A percentile compares a stretch with the other conserved stretches of the same genome.
phyloP scores from a whole-genome alignment of 2,797 vertebrate species.

The Pteronotus mesoamericanus region DNA sequence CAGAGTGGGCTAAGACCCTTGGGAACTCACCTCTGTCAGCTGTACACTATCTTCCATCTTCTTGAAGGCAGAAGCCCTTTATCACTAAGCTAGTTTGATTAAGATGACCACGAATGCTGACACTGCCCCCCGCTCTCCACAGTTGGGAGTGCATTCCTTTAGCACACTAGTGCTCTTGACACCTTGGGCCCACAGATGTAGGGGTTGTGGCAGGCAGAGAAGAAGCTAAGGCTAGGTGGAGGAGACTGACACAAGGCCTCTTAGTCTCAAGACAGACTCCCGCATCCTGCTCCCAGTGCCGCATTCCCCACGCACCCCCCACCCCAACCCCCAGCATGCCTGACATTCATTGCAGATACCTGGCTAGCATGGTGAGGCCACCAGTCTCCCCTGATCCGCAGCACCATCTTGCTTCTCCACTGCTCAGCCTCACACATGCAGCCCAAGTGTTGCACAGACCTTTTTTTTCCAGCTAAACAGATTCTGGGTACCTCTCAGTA shows the following conservation, averaged over 20 bases:
- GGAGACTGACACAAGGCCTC: not conserved
- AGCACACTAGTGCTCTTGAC: not conserved
- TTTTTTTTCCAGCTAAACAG: not conserved
- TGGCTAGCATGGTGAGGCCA: not conserved
- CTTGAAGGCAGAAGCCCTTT: not conserved
- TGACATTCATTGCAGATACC: not conserved
- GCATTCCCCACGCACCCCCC: rapidly evolving
- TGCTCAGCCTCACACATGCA: not conserved
- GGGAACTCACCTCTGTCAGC: not conserved
- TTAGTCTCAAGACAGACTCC: not conserved
- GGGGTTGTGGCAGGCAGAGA: not conserved
- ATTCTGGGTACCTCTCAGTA: not conserved
- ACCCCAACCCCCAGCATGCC: not conserved
- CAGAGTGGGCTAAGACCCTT: not conserved
- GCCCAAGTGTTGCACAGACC: slow-evolving; percentile 17
- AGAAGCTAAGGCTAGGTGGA: not conserved
- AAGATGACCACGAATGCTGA: not conserved
- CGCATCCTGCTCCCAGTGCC: not conserved
- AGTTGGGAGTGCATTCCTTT: not conserved
- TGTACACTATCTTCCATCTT: not conserved
- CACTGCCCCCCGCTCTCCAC: not conserved
- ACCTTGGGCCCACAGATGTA: not conserved
- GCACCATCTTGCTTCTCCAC: not conserved
- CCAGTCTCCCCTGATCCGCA: not conserved
- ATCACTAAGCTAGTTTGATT: not conserved